Base-by-base conservation (phyloP, 2,113 vertebrate species). In the Tapirus terrestris region DNA sequence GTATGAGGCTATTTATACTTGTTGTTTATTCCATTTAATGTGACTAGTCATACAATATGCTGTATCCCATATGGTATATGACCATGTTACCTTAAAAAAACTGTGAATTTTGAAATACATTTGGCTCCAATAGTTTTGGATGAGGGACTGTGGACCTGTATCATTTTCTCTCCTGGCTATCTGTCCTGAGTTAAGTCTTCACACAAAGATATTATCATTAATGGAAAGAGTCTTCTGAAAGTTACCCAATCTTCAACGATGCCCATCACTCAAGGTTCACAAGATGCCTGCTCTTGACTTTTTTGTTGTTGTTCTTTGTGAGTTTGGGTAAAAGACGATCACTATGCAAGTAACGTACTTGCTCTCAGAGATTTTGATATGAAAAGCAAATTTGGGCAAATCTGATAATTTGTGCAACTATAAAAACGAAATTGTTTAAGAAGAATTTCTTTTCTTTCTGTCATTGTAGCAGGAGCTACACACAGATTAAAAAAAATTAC, bases 371-470 rank as follows among this genome's bases (percentile, higher is more conserved):
- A 89, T 89, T 96, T 33, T 61, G 5, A 86, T 16, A 58, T 1
- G 31, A 33, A 61, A 94, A 92, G 39, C 51, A 90, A 79, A 96
- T 92, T 80, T 98, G 81, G 48, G 43, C 3, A 94, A 70, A 96
- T 96, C 76, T 98, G 92, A 95, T 95, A 95, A 98, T 86, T 90
- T 93, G 89, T 94, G 88, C n/a, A 98, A 84, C 58, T 96, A 87
- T 96, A 97, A 98, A 97, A 94, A 98, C 51, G 72, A 91, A 92
- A 81, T 91, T 97, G 93, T 79, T 96, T 98, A 98, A 96, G 96
- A 72, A 94, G 2, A 96, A 84, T 70, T 60, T 97, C 39, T 91
- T 97, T 83, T 92, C 76, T 94, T 97, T 85, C 51, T 95, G 60
- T 96, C 93, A 96, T 95, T 96, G 97, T 0, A 27, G 70, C 68